phyloP scores from a whole-genome alignment of 2,797 vertebrate genomes.

The Pangasius mekongensis region DNA sequence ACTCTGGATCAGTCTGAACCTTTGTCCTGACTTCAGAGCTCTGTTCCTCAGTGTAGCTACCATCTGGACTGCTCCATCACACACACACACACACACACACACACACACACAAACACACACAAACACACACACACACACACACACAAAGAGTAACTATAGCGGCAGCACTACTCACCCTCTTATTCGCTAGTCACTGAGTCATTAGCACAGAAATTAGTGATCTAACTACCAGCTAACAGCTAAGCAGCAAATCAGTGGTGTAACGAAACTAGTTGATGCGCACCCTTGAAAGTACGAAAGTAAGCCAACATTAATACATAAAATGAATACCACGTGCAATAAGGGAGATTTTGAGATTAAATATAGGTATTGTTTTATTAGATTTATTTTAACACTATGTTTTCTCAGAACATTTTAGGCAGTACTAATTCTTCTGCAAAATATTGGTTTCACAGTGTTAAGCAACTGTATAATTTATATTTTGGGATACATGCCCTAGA shows the following conservation, averaged over 20 bases:
- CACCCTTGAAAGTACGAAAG: background rate
- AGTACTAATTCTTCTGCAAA: background rate
- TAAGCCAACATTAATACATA: background rate
- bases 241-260: background rate
- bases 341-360: background rate
- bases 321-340: background rate
- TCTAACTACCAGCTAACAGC: background rate
- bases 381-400: background rate
- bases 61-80: slow-evolving; percentile 99
- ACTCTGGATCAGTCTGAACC: slow-evolving; percentile 69
- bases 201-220: background rate
- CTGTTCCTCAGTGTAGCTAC: slow-evolving; percentile 98
- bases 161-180: slow-evolving; percentile 27
- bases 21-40: slow-evolving; percentile 92
- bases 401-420: background rate
- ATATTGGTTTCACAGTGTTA: background rate
- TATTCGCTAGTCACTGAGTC: background rate
- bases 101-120: slow-evolving; percentile 61
- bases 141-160: slow-evolving; percentile 82
- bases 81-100: slow-evolving; percentile 77
- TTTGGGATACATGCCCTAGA: too few relatives aligned
- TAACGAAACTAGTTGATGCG: background rate
- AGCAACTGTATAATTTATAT: too few relatives aligned
- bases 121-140: slow-evolving; percentile 45
- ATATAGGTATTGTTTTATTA: background rate